A percentile compares a stretch with the other conserved stretches of the same genome.
Conservation (phyloP, 2,113 vertebrate genomes). For the Egretta garzetta region DNA sequence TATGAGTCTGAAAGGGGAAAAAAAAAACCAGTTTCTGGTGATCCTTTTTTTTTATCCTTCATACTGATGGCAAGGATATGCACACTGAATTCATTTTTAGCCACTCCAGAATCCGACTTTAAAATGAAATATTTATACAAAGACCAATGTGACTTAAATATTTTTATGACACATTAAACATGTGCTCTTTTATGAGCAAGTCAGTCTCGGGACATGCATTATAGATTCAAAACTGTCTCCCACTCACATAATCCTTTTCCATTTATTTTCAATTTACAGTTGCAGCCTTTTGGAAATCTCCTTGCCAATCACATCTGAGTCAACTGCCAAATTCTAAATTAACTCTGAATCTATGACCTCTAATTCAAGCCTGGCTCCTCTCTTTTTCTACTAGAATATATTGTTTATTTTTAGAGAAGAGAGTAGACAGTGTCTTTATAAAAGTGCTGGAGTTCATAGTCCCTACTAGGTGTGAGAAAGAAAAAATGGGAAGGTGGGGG, state of each 20-base stretch:
- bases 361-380: neutral
- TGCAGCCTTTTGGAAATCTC: constrained; percentile 33
- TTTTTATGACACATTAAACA: constrained; percentile 52
- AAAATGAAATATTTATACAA: constrained; percentile 32
- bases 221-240: constrained; percentile 6
- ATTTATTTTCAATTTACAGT: constrained; percentile 43
- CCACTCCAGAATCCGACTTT: neutral
- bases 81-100: neutral
- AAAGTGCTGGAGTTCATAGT: neutral
- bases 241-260: constrained; percentile 30
- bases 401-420: neutral
- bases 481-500: neutral
- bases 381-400: neutral
- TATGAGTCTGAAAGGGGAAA: neutral
- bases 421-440: neutral
- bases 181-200: constrained; percentile 7
- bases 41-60: neutral
- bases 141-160: constrained; percentile 20
- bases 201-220: neutral
- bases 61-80: neutral
- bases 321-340: constrained; percentile 23
- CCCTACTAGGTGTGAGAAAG: neutral
- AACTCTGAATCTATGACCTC: neutral
- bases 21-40: neutral
- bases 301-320: neutral